phyloP scores from a whole-genome alignment of 2,888 invertebrate species.

The Tiliacea citrago region DNA sequence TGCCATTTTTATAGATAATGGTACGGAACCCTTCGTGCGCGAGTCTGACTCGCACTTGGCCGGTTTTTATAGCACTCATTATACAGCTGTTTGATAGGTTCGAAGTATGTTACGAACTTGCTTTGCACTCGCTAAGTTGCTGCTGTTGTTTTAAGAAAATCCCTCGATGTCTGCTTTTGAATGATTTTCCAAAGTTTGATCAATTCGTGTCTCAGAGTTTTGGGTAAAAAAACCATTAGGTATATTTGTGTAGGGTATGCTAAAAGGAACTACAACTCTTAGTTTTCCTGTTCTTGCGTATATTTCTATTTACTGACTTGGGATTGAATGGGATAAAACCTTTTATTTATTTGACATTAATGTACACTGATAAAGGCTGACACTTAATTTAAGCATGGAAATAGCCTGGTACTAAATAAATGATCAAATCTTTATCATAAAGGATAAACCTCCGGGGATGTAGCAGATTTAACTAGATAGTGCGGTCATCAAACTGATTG shows the following conservation, averaged over 20 bases:
- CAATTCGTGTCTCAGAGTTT: not conserved
- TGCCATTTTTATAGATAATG: too few relatives aligned
- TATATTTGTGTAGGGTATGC: not conserved
- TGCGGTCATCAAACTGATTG: not conserved
- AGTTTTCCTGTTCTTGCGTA: not conserved
- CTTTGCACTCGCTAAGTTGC: not conserved
- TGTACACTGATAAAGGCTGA: too few relatives aligned
- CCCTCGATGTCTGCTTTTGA: too few relatives aligned
- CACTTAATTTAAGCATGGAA: too few relatives aligned
- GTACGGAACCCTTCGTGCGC: too few relatives aligned
- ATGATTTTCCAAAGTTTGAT: not conserved
- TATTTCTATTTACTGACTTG: not conserved
- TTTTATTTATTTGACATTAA: too few relatives aligned
- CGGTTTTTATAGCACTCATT: slow-evolving; percentile 41
- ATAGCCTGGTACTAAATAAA: too few relatives aligned
- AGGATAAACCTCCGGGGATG: not conserved
- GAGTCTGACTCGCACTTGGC: too few relatives aligned
- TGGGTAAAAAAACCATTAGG: not conserved
- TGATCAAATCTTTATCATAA: too few relatives aligned
- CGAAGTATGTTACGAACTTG: not conserved
- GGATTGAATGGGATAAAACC: not conserved
- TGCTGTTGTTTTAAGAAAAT: not conserved
- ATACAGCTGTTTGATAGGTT: slow-evolving; percentile 8
- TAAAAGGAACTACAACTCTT: not conserved
- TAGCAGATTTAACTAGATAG: not conserved